Conservation (phyloP, 2,113 vertebrate species). For the Ivindomyrus marchei region DNA sequence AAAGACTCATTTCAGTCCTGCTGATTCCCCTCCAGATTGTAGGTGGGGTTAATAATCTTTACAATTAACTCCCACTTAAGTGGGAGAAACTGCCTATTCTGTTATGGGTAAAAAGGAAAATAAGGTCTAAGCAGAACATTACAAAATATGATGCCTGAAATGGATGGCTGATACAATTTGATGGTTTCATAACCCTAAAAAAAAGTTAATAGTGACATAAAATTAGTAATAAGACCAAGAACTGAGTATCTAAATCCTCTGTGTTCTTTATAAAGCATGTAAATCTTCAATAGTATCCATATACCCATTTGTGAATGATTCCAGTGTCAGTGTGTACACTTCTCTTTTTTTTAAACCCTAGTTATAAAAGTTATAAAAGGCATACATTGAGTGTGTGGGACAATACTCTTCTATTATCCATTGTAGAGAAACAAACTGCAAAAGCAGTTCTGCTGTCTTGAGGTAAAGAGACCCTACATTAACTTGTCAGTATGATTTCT, state of each 20-base stretch:
- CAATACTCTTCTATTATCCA: background rate
- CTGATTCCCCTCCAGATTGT: background rate
- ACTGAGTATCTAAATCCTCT: background rate
- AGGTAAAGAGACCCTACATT: too few relatives aligned
- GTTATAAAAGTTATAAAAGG: background rate
- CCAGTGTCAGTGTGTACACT: background rate
- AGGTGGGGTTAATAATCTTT: background rate
- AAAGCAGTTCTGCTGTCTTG: background rate
- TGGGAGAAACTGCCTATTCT: background rate
- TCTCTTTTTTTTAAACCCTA: background rate
- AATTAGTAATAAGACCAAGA: background rate
- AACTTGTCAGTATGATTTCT: background rate
- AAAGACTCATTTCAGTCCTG: background rate
- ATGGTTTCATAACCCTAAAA: background rate
- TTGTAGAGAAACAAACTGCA: background rate
- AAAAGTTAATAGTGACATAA: background rate
- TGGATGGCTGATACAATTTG: background rate
- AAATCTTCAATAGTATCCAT: background rate
- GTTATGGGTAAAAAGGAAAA: background rate
- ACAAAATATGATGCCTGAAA: background rate
- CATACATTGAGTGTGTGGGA: background rate
- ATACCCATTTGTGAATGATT: background rate
- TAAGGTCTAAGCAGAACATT: background rate
- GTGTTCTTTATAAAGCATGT: background rate
- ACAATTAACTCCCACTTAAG: background rate